phyloP scores from a whole-genome alignment of 2,888 invertebrate genomes.

The Rotaria macrura region DNA sequence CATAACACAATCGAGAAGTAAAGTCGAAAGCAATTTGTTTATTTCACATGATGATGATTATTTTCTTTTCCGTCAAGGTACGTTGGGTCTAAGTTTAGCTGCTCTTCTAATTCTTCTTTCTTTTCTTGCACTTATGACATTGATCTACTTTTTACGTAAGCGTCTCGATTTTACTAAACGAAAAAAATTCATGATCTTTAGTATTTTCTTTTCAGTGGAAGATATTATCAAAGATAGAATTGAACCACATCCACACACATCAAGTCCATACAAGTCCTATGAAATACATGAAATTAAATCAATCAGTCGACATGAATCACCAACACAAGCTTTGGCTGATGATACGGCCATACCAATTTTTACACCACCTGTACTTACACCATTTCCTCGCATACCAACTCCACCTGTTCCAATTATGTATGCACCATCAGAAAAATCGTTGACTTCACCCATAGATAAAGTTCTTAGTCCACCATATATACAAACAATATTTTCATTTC shows the following conservation, averaged over 20 bases:
- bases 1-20: background rate
- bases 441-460: background rate
- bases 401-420: background rate
- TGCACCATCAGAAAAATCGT: background rate
- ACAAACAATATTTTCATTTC: background rate
- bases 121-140: background rate
- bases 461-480: background rate
- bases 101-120: background rate
- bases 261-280: background rate
- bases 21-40: background rate
- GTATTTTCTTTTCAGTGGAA: background rate
- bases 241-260: background rate
- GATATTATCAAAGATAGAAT: background rate
- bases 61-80: background rate
- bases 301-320: background rate
- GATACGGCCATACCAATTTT: background rate
- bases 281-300: background rate
- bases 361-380: background rate
- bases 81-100: background rate
- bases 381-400: background rate
- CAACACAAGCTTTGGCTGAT: background rate
- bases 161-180: background rate
- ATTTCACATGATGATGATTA: too few relatives aligned
- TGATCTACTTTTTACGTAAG: conserved; percentile 16
- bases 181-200: background rate